Conservation (phyloP, 2,797 vertebrate genomes). For the Cirrhinus mrigala region DNA sequence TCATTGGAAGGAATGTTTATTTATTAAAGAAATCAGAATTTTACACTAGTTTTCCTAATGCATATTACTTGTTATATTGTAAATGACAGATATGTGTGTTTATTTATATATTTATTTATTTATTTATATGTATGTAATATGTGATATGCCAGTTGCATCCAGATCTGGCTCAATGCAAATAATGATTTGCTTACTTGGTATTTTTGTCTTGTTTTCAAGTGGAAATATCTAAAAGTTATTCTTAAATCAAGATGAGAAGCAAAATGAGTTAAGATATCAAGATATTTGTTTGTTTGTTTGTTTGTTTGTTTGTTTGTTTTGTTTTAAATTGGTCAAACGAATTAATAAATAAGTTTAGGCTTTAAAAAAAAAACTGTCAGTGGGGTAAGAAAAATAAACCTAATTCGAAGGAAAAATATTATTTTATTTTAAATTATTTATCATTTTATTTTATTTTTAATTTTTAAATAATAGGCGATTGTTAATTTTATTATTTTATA, state of each 20-base stretch:
- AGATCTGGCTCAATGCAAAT: background rate
- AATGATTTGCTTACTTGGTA: background rate
- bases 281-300: too few species aligned
- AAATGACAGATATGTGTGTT: background rate
- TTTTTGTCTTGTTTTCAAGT: background rate
- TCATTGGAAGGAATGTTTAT: background rate
- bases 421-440: background rate
- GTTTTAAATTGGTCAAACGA: too few species aligned
- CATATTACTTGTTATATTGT: background rate
- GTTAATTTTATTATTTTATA: background rate
- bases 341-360: background rate
- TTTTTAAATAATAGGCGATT: background rate
- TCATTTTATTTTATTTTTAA: background rate
- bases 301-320: too few species aligned
- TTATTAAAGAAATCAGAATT: background rate
- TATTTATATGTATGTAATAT: too few species aligned
- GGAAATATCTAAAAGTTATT: background rate
- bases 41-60: background rate
- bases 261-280: too few species aligned
- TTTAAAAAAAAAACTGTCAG: background rate
- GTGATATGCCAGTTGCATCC: background rate
- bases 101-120: too few species aligned
- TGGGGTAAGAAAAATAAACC: too few species aligned
- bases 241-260: background rate
- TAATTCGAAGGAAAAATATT: background rate